These are phyloP conservation scores for Phylloscopus trochiloides DNA, from an alignment of 2,113 vertebrate species.

Conservation along the genomic window DNA sequence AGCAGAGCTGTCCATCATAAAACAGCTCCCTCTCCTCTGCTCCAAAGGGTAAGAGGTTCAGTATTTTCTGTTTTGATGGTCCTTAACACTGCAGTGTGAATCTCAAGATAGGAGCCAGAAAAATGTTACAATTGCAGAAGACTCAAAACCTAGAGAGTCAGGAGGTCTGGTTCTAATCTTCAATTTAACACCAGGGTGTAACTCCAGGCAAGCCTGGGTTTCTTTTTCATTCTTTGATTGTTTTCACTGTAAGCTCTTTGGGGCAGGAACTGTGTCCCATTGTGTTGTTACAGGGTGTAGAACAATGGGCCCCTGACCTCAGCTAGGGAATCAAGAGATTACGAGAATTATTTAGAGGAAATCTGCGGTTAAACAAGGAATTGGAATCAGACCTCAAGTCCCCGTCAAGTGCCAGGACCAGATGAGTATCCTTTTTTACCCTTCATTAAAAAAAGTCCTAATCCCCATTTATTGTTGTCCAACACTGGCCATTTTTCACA, in stretches of 20 bases:
- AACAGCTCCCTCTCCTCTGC: not conserved
- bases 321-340: constrained; percentile 64
- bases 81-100: not conserved
- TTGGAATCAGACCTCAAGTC: constrained; percentile 67
- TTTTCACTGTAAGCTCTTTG: constrained; percentile 68
- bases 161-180: constrained; percentile 64
- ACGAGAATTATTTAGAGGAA: constrained; percentile 69
- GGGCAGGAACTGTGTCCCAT: constrained; percentile 67
- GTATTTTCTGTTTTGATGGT: not conserved
- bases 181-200: constrained; percentile 64
- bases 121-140: constrained; percentile 7
- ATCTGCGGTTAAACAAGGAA: constrained; percentile 68
- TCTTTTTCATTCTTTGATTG: constrained; percentile 68
- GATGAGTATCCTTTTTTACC: constrained; percentile 64
- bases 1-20: not conserved
- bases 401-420: constrained; percentile 56
- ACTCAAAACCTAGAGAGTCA: constrained; percentile 57
- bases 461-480: constrained; percentile 50
- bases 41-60: not conserved
- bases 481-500: constrained; percentile 52
- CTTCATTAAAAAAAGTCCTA: not conserved
- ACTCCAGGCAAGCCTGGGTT: constrained; percentile 60
- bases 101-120: constrained; percentile 43
- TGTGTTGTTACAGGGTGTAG: constrained; percentile 68
- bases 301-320: constrained; percentile 69